Conservation (phyloP, 2,888 invertebrate species). For the Diachrysia chrysitis region DNA sequence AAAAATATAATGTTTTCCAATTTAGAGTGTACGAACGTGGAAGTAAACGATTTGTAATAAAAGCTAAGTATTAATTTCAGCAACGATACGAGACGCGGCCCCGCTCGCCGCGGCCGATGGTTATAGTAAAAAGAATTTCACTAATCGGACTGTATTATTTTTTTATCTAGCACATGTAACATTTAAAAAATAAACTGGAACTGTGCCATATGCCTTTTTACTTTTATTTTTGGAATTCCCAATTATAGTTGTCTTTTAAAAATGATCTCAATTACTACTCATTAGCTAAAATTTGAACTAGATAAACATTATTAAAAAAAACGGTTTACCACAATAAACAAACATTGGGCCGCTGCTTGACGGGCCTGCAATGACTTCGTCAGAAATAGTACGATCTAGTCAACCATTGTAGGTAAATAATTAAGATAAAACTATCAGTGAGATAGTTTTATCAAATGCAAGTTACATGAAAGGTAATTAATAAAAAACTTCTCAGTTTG, state of each 20-base stretch:
- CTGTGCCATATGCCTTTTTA: slow-evolving; percentile 84
- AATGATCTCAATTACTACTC: no score
- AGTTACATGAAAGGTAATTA: neutral
- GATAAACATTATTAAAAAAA: no score
- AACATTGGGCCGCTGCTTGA: no score
- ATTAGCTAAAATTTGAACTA: no score
- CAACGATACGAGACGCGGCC: slow-evolving; percentile 61
- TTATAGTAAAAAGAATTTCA: slow-evolving; percentile 79
- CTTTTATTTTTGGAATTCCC: slow-evolving; percentile 53
- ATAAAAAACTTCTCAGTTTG: neutral
- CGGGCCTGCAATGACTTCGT: no score
- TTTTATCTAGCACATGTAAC: slow-evolving; percentile 89
- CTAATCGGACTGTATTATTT: slow-evolving; percentile 89
- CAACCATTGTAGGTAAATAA: no score
- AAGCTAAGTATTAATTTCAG: slow-evolving; percentile 63
- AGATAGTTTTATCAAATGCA: no score
- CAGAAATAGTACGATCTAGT: no score
- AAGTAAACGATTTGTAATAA: slow-evolving; percentile 64
- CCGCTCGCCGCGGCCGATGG: slow-evolving; percentile 53
- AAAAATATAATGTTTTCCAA: slow-evolving; percentile 80
- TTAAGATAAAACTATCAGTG: no score
- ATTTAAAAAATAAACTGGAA: slow-evolving; percentile 87
- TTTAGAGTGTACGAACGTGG: slow-evolving; percentile 74
- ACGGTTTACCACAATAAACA: no score
- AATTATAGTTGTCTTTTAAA: neutral